phyloP scores from a whole-genome alignment of 2,113 vertebrate genomes.

The Caranx melampygus region DNA sequence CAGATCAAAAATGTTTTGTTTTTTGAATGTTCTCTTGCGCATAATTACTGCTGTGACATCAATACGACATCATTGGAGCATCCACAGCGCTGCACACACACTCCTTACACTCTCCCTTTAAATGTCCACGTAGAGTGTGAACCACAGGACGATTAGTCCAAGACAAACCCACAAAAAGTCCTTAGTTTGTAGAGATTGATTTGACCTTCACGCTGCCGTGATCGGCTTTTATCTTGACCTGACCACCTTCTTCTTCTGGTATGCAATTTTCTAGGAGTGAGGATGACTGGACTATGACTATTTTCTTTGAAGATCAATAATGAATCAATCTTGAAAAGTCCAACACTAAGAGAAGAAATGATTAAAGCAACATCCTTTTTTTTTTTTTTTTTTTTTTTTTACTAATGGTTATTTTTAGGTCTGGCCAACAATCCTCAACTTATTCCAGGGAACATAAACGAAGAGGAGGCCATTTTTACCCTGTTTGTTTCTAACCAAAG shows the following conservation, averaged over 20 bases:
- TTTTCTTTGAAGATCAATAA: constrained; percentile 8
- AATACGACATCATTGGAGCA: neutral
- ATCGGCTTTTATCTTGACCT: constrained; percentile 10
- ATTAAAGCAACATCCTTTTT: neutral
- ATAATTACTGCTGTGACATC: too few species aligned
- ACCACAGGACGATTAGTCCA: constrained; percentile 1
- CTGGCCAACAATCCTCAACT: neutral
- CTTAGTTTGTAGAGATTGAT: constrained; percentile 20
- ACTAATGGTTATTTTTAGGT: neutral
- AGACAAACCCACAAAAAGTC: constrained; percentile 5
- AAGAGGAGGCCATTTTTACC: constrained; percentile 25
- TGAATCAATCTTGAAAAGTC: neutral
- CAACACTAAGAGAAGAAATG: neutral
- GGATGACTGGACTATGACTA: neutral
- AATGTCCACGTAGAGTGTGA: constrained; percentile 5
- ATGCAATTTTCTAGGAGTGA: constrained; percentile 42
- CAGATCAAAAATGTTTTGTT: too few species aligned
- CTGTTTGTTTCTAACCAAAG: constrained; percentile 61
- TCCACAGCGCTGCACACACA: neutral
- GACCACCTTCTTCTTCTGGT: constrained; percentile 23
- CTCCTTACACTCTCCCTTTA: constrained; percentile 27
- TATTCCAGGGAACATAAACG: constrained; percentile 37
- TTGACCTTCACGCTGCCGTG: constrained; percentile 33
- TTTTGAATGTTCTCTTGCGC: too few species aligned
- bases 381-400: neutral